Base-by-base conservation (phyloP, 2,113 vertebrate species). In the Pipa parva region DNA sequence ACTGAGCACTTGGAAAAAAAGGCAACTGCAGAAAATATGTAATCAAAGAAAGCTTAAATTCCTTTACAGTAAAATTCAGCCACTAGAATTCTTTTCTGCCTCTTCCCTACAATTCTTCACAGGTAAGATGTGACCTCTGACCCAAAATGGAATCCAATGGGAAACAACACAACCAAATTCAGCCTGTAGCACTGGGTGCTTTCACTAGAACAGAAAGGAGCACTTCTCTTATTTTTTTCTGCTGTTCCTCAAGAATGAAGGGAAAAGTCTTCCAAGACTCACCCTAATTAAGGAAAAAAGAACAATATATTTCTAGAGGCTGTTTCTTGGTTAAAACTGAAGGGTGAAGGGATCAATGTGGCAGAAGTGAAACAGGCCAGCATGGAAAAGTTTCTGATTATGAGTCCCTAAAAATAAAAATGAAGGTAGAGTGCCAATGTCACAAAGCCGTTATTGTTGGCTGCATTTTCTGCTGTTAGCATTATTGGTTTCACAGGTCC, bases 271-370 rank as follows among this genome's bases (percentile, higher is more conserved):
- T 42, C 26, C 49, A 50, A 42, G 48, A 26, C n/a, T 67, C 55
- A 67, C 64, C 64, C 52, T 55, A 67, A 67, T 67, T 55, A 67
- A 67, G 52, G 55, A 26, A 67, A 25, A 50, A 54, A 56, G 55
- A 59, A 67, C 58, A 67, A 67, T 67, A 54, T 67, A 67, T 67
- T 59, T 59, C 28, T 45, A 59, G 55, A 36, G 55, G 52, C 55
- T 58, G 28, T 45, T 49, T 59, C 54, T 59, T 49, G 46, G 18
- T 59, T 29, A 67, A 59, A 67, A 67, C 58, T 55, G n/a, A n/a
- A n/a, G n/a, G n/a, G n/a, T 59, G 64, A 67, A 50, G 42, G 45
- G 42, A 67, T 67, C 54, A 67, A 67, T 67, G 63, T 56, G 7
- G 50, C n/a, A 45, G 24, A 26, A 55, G 36, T 33, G 36, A 20